Evolutionary conservation across 1,140 invertebrate species (phyloP), one percentile per base, ranked within the genome.

Genomic region (Hylaeus anthracinus): DNA sequence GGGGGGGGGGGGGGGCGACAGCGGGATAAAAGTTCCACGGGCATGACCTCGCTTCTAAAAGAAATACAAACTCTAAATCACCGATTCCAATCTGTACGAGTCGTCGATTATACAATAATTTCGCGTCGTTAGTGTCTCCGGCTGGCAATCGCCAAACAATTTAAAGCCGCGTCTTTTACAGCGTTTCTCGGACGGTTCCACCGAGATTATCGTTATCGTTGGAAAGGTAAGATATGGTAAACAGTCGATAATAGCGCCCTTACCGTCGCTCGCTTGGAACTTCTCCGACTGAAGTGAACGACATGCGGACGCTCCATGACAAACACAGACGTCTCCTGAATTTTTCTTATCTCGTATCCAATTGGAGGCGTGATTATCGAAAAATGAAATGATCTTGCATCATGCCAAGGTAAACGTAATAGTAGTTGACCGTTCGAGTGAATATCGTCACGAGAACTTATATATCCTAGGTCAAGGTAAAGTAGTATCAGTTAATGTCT

Each of bases 221-320:
- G 60, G 12, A 10, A 45, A 39, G 53, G 48, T 75, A 79, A 80
- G 75, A 53, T 69, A 81, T 66, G 48, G 64, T 61, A 80, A 82
- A 81, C 71, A 83, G 82, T 84, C 81, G 86, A 88, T 87, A 81
- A 84, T 81, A 66, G 37, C 63, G 26, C 56, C 69, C 72, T 70
- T 51, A 70, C 39, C 56, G 67, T 51, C 82, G 71, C 80, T 75
- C 70, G 63, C 71, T 55, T 64, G 72, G 70, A n/a, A 48, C 41
- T 39, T 9, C 12, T 43, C 8, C 41, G 8, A 39, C 55, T 15
- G 61, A 41, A 41, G 4, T 53, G 69, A 69, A 26, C 41, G 43
- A 64, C 41, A 51, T n/a, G 41, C 64, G 56, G 63, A 63, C 60
- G 43, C 12, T 56, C 39, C 72, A 64, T 14, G 37, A 60, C 65